Evolutionary conservation across 1,140 invertebrate genomes (phyloP).

Genomic region (Varroa destructor): DNA sequence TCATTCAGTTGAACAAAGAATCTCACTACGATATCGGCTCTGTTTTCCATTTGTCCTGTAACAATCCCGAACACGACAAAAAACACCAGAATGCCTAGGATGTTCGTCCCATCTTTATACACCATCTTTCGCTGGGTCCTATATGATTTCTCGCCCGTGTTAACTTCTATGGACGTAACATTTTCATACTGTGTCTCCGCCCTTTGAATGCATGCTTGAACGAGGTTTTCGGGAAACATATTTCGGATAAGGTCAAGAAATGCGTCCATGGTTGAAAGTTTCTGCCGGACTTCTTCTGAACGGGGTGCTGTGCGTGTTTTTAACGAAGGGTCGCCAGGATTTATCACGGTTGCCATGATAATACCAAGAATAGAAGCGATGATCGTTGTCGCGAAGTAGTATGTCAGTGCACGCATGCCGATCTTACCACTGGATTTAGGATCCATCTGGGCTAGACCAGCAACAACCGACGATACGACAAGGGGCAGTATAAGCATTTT

Average conservation of each 20-base stretch:
- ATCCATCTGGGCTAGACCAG: constrained; percentile 40
- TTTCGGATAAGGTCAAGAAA: constrained; percentile 50
- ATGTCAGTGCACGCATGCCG: constrained; percentile 44
- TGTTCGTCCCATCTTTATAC: constrained; percentile 33
- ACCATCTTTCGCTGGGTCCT: constrained; percentile 30
- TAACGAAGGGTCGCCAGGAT: constrained; percentile 41
- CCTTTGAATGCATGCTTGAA: constrained; percentile 42
- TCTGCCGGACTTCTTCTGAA: constrained; percentile 41
- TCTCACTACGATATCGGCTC: constrained; percentile 43
- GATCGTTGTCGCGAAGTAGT: constrained; percentile 49
- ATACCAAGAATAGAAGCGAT: constrained; percentile 45
- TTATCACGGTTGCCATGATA: constrained; percentile 43
- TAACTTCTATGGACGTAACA: background rate
- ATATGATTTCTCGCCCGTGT: constrained; percentile 35
- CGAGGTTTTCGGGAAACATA: constrained; percentile 46
- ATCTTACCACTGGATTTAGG: constrained; percentile 42
- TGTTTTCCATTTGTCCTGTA: constrained; percentile 42
- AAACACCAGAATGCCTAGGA: constrained; percentile 44
- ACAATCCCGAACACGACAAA: constrained; percentile 46
- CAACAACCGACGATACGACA: constrained; percentile 43
- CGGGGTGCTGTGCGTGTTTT: constrained; percentile 32
- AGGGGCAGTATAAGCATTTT: constrained; percentile 45
- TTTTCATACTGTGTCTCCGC: constrained; percentile 36
- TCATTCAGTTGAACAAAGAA: constrained; percentile 45
- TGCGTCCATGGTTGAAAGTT: constrained; percentile 46